Evolutionary conservation across 2,113 vertebrate species (phyloP).

Genomic region (Rhombomys opimus): DNA sequence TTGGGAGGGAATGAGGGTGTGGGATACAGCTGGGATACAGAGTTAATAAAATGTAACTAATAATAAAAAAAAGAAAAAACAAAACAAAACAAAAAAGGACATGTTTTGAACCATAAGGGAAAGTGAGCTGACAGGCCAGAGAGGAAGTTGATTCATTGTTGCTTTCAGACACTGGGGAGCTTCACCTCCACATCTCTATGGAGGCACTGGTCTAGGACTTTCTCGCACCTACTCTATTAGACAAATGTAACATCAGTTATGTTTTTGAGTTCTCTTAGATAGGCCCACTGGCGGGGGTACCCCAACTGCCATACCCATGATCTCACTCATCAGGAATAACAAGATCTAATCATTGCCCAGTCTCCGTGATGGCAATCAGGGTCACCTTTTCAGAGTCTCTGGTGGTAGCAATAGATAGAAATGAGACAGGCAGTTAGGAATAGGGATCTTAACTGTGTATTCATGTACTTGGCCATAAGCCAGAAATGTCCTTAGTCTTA

Average conservation of each 20-base stretch:
- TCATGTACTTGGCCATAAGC: not conserved
- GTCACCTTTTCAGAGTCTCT: not conserved
- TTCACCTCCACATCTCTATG: not conserved
- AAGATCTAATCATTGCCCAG: not conserved
- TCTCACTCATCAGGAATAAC: not conserved
- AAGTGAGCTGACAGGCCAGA: not conserved
- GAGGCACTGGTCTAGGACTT: not conserved
- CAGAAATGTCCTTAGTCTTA: not conserved
- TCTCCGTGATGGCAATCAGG: not conserved
- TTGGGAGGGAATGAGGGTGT: no score
- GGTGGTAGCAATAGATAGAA: not conserved
- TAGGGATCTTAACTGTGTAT: not conserved
- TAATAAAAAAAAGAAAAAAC: no score
- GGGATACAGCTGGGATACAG: no score
- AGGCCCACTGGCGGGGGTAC: not conserved
- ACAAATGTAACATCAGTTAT: not conserved
- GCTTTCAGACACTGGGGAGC: no score
- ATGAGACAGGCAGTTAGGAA: not conserved
- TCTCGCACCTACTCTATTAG: not conserved
- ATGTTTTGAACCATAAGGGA: no score
- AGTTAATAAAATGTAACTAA: no score
- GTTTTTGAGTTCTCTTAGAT: not conserved
- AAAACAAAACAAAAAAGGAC: not conserved
- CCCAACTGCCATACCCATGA: not conserved
- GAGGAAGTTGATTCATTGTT: not conserved